phyloP scores from a whole-genome alignment of 2,888 invertebrate genomes.

The Palloptera scutellata region DNA sequence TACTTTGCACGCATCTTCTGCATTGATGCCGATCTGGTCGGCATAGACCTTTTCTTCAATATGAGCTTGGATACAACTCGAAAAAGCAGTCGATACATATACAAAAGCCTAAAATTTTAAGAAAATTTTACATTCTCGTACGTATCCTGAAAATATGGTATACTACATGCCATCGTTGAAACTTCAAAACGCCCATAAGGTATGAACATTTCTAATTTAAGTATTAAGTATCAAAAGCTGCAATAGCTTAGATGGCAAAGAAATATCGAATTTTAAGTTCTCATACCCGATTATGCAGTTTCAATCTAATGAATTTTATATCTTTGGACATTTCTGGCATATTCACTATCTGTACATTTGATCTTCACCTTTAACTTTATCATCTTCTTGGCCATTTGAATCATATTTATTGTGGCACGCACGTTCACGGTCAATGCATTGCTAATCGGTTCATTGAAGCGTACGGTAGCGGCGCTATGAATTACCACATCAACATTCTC shows the following conservation, averaged over 20 bases:
- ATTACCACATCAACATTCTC: conserved; percentile 70
- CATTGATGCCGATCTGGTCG: conserved; percentile 51
- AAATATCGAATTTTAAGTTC: too few species aligned
- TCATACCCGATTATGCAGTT: too few species aligned
- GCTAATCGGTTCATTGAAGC: conserved; percentile 76
- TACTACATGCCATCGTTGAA: too few species aligned
- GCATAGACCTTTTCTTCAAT: conserved; percentile 63
- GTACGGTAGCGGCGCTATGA: conserved; percentile 91
- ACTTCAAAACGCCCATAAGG: too few species aligned
- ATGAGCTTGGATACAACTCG: conserved; percentile 67
- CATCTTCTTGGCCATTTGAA: conserved; percentile 72
- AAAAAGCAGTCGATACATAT: conserved; percentile 75
- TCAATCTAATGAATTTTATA: too few species aligned
- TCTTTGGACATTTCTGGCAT: too few species aligned
- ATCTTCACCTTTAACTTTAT: conserved; percentile 67
- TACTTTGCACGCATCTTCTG: conserved; percentile 54
- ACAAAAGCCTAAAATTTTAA: conserved; percentile 64
- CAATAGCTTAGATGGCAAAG: too few species aligned
- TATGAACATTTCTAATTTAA: too few species aligned
- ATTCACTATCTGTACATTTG: too few species aligned
- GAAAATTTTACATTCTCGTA: too few species aligned
- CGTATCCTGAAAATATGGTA: too few species aligned
- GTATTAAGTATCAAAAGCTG: too few species aligned
- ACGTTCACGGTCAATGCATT: conserved; percentile 76
- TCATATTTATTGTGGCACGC: conserved; percentile 71